Conservation (phyloP, 2,797 vertebrate species). For the Sphaeramia orbicularis region DNA sequence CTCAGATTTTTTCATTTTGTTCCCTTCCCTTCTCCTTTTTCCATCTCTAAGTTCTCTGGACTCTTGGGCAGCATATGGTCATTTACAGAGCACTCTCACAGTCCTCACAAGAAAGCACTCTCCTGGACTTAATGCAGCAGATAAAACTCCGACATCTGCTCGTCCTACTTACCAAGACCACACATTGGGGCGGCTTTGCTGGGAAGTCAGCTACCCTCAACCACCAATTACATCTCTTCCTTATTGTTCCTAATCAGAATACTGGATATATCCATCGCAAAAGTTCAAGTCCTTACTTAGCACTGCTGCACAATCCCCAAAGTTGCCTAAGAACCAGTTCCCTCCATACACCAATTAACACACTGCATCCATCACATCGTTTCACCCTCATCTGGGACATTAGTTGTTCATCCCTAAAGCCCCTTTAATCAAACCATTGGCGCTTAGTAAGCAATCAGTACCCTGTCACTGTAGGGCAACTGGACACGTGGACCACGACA, state of each 20-base stretch:
- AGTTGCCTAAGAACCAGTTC: conserved; percentile 28
- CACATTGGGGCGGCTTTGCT: conserved; percentile 71
- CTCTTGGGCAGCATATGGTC: conserved; percentile 69
- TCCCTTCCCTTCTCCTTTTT: conserved; percentile 10
- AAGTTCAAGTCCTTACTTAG: conserved; percentile 27
- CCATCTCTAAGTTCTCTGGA: conserved; percentile 11
- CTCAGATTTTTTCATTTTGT: conserved; percentile 33
- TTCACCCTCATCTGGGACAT: conserved; percentile 44
- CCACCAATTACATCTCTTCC: conserved; percentile 40
- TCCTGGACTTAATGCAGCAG: conserved; percentile 79
- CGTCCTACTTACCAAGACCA: conserved; percentile 75
- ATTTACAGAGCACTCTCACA: conserved; percentile 43
- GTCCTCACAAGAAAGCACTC: conserved; percentile 73
- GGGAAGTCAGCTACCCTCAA: conserved; percentile 13
- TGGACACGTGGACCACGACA: conserved; percentile 28
- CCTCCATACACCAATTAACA: conserved; percentile 31
- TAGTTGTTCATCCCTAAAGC: conserved; percentile 63
- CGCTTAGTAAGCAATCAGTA: conserved; percentile 50
- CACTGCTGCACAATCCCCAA: conserved; percentile 3
- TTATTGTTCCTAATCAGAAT: conserved; percentile 32
- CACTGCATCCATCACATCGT: conserved; percentile 24
- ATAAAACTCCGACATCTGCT: conserved; percentile 85
- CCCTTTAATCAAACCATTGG: conserved; percentile 48
- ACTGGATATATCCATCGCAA: conserved; percentile 22
- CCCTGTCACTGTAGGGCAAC: conserved; percentile 39